These are phyloP conservation scores for Lycophotia porphyrea DNA, from an alignment of 2,888 invertebrate species.

Conservation along the genomic window DNA sequence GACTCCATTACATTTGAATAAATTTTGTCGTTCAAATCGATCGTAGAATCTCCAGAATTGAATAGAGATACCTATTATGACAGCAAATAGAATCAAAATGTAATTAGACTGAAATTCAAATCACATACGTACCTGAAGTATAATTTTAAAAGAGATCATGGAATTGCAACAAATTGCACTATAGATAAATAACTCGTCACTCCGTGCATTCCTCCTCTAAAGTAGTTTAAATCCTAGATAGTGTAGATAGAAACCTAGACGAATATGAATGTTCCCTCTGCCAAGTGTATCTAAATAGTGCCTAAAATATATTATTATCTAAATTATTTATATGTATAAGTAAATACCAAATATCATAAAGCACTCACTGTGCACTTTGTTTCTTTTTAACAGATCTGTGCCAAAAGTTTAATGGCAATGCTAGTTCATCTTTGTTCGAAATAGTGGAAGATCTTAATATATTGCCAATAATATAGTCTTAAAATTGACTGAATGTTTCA, in stretches of 20 bases:
- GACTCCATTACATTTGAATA: background rate
- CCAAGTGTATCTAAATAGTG: constrained; percentile 47
- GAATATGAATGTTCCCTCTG: constrained; percentile 9
- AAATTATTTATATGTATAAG: constrained; percentile 48
- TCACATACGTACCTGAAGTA: background rate
- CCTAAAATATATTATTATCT: constrained; percentile 38
- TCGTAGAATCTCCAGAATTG: background rate
- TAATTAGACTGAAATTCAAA: background rate
- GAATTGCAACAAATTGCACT: background rate
- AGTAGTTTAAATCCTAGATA: constrained; percentile 8
- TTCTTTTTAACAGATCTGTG: constrained; percentile 67
- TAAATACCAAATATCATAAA: constrained; percentile 36
- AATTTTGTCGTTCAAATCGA: background rate
- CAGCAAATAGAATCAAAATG: background rate
- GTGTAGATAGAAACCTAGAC: background rate
- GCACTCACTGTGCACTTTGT: constrained; percentile 45
- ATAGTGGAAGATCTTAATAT: constrained; percentile 20
- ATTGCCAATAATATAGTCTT: constrained; percentile 36
- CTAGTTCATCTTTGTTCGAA: constrained; percentile 38
- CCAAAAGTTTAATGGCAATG: constrained; percentile 71
- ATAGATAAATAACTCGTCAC: constrained; percentile 1
- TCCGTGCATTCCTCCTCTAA: background rate
- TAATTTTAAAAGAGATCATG: background rate
- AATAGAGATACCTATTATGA: background rate
- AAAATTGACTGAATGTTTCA: constrained; percentile 34